Conservation (phyloP, 2,888 invertebrate genomes). For the Carcina quercana region DNA sequence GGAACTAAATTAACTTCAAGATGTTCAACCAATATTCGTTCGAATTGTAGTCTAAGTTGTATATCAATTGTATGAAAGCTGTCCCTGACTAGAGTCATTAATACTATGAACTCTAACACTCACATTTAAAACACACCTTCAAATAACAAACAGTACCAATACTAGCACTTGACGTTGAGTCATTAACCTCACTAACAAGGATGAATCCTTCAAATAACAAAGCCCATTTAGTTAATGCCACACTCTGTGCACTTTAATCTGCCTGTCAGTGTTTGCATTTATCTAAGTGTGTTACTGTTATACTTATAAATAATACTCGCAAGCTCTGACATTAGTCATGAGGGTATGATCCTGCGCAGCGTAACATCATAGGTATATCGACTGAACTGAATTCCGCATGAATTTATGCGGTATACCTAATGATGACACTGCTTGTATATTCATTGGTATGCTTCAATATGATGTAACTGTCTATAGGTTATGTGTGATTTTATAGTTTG, state of each 20-base stretch:
- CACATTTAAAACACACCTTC: too few relatives aligned
- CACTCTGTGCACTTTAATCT: constrained; percentile 10
- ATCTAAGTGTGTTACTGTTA: constrained; percentile 58
- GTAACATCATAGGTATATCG: constrained; percentile 32
- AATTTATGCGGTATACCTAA: constrained; percentile 21
- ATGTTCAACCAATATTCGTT: too few relatives aligned
- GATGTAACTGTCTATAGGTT: too few relatives aligned
- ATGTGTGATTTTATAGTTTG: too few relatives aligned
- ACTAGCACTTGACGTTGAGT: too few relatives aligned
- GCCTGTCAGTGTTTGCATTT: constrained; percentile 33
- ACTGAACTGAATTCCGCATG: constrained; percentile 22
- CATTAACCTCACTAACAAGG: too few relatives aligned
- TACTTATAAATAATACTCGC: constrained; percentile 47
- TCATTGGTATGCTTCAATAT: constrained; percentile 14
- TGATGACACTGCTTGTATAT: constrained; percentile 25
- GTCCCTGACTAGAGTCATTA: too few relatives aligned
- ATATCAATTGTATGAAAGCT: too few relatives aligned
- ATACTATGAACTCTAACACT: too few relatives aligned
- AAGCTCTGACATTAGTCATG: constrained; percentile 24
- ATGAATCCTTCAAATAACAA: constrained; percentile 5
- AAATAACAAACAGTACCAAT: too few relatives aligned
- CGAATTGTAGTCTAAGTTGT: too few relatives aligned
- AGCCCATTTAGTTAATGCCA: constrained; percentile 4
- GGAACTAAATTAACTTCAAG: too few relatives aligned
- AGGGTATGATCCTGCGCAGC: constrained; percentile 26